A percentile compares a stretch with the other conserved stretches of the same genome.
Conservation (phyloP, 2,797 vertebrate genomes). For the Myotis daubentonii region DNA sequence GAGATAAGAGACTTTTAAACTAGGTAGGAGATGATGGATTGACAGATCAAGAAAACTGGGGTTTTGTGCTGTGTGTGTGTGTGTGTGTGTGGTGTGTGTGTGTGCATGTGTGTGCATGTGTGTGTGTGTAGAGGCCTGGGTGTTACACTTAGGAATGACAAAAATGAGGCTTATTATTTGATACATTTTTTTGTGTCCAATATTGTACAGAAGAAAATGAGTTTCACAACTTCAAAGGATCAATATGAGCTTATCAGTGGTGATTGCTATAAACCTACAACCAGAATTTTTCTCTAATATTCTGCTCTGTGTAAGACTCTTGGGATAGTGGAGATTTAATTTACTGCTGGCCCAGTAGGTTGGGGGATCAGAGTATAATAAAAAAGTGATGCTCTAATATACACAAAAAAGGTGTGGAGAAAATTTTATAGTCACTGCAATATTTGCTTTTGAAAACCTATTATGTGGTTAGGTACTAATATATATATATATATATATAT, state of each 20-base stretch:
- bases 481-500: neutral
- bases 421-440: neutral
- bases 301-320: neutral
- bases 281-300: neutral
- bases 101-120: neutral
- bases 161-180: slow-evolving; percentile 24
- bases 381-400: neutral
- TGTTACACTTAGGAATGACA: neutral
- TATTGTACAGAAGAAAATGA: neutral
- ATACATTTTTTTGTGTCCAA: neutral
- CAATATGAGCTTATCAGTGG: neutral
- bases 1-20: neutral
- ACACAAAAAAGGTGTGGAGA: neutral
- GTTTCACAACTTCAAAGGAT: neutral
- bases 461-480: neutral
- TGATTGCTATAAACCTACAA: neutral
- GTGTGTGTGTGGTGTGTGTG: neutral
- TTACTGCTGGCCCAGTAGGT: neutral
- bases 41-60: neutral
- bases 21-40: neutral
- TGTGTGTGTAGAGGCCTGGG: neutral
- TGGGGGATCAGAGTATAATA: neutral
- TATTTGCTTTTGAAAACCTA: slow-evolving; percentile 8
- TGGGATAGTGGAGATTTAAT: slow-evolving; percentile 2
- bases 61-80: neutral